Conservation (phyloP, 30 jellyfish, hydroid and myxozoan genomes). For the Cassiopea andromeda region DNA sequence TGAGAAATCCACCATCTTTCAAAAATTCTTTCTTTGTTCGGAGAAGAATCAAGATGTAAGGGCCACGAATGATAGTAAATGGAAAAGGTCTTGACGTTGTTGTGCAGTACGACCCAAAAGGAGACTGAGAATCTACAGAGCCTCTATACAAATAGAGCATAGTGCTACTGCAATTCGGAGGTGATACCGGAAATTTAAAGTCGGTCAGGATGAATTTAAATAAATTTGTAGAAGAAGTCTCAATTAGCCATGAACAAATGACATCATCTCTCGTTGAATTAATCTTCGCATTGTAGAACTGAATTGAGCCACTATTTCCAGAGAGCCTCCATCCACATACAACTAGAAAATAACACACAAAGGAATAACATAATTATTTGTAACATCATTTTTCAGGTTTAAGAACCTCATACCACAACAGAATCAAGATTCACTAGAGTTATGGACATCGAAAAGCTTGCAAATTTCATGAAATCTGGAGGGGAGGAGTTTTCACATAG, state of each 20-base stretch:
- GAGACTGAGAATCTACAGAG: slow-evolving; percentile 13
- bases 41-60: neutral
- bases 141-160: slow-evolving; percentile 14
- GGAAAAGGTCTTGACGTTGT: slow-evolving; percentile 15
- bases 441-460: too few relatives aligned
- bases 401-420: too few relatives aligned
- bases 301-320: slow-evolving; percentile 8
- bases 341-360: neutral
- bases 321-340: slow-evolving; percentile 34
- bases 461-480: too few relatives aligned
- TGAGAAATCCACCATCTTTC: neutral
- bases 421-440: too few relatives aligned
- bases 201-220: neutral
- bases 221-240: neutral
- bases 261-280: neutral
- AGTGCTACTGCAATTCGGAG: neutral
- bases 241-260: slow-evolving; percentile 27
- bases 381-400: too few relatives aligned
- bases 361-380: too few relatives aligned
- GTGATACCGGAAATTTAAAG: slow-evolving; percentile 1
- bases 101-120: neutral
- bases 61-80: slow-evolving; percentile 7
- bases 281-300: neutral
- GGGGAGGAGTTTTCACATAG: too few relatives aligned
- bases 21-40: neutral